Base-by-base conservation (phyloP, 2,113 vertebrate genomes). In the Eptesicus fuscus region DNA sequence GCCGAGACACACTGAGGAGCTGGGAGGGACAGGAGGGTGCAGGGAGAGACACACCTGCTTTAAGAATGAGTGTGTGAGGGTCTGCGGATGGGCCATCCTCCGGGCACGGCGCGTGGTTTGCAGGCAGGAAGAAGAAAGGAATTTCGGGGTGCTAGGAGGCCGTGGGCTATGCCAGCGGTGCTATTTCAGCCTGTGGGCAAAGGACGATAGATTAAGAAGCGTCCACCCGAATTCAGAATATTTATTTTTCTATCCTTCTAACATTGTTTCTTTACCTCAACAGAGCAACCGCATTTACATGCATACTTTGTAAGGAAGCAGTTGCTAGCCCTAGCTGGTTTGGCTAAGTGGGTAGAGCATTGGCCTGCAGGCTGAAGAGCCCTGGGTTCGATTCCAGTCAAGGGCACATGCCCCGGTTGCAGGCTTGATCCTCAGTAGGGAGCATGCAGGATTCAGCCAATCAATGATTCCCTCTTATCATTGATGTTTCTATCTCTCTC, bases 41-140 rank as follows among this genome's bases (percentile, higher is more conserved):
- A 3, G 0, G 13, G 37, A n/a, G 70, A 65, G n/a, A 6, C 6
- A 25, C n/a, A 9, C 35, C 47, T 76, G 30, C 42, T 16, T 32
- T 10, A 53, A 25, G 76, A 25, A 53, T 2, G 12, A n/a, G 23
- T 7, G 0, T 16, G 11, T 13, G 12, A 5, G 9, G 25, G 22
- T 25, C 67, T 42, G 37, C 4, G n/a, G 3, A 40, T 7, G 70
- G 14, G 40, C 9, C 30, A 56, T 30, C 1, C 22, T 14, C 22
- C 9, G 5, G 9, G 6, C 23, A 30, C 28, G 0, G 1, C 0
- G 1, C 32, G 20, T 1, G 14, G 16, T 82, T 28, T 93, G 70
- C 25, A 23, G 32, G 47, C 37, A 67, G 40, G 0, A 44, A 42
- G 69, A 47, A 51, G 37, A 92, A 56, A 71, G n/a, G 20, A 28